Percentiles rank a stretch among this genome's conserved stretches.
These are phyloP conservation scores for Daboia siamensis DNA, from an alignment of 2,113 vertebrate genomes.

Conservation along the genomic window DNA sequence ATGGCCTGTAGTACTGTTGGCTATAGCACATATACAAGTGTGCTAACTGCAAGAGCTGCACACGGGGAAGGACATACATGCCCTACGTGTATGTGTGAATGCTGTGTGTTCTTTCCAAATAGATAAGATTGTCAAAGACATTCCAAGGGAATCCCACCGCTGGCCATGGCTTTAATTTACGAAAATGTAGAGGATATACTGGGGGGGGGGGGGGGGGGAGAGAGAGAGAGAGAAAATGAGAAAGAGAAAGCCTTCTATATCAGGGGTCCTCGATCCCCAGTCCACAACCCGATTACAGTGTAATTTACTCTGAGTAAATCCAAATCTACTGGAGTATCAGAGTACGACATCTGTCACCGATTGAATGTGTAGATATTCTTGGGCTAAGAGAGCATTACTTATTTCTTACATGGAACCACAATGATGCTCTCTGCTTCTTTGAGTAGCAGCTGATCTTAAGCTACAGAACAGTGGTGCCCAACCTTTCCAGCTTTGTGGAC, in stretches of 20 bases:
- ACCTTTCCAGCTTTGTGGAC: not conserved
- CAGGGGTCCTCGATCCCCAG: too few relatives aligned
- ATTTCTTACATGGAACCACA: not conserved
- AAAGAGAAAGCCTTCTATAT: too few relatives aligned
- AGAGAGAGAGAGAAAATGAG: too few relatives aligned
- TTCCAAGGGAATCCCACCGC: not conserved
- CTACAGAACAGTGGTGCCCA: not conserved
- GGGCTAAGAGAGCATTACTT: not conserved
- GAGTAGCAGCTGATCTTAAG: not conserved
- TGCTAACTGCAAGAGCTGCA: not conserved
- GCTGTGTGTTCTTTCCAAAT: not conserved
- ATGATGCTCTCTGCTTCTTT: not conserved
- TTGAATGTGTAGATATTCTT: not conserved
- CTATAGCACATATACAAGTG: not conserved
- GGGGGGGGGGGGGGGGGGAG: too few relatives aligned
- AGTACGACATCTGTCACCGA: not conserved
- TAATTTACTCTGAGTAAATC: not conserved
- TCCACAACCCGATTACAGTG: not conserved
- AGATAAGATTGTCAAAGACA: not conserved
- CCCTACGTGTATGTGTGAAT: not conserved
- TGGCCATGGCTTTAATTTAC: not conserved
- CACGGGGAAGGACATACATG: not conserved
- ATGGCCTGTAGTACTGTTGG: not conserved
- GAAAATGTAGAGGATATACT: not conserved
- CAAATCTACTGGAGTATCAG: not conserved